A percentile compares a stretch with the other conserved stretches of the same genome.
Conservation (phyloP, 2,113 vertebrate genomes). For the Tachysurus vachellii region DNA sequence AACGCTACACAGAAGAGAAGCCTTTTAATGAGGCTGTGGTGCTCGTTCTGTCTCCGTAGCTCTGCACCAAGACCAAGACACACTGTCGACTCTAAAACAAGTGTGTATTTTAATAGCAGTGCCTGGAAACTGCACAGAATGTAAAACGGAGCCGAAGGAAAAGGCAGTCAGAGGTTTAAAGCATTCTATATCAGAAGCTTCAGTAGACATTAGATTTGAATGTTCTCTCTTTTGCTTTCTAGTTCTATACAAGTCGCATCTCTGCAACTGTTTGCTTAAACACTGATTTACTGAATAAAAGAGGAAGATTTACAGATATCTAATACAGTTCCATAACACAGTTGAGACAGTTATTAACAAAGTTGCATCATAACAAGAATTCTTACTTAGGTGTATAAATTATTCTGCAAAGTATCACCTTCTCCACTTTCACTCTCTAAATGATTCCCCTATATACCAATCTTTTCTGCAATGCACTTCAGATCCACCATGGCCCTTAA, state of each 20-base stretch:
- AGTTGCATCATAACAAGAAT: not conserved
- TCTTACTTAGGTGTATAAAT: not conserved
- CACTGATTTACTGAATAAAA: not conserved
- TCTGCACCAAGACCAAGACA: constrained; percentile 20
- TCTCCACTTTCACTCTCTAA: not conserved
- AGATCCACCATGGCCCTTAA: not conserved
- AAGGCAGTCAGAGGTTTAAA: constrained; percentile 8
- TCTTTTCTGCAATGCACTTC: not conserved
- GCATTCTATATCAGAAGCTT: not conserved
- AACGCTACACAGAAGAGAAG: constrained; percentile 72
- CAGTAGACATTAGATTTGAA: not conserved
- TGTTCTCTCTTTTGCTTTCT: not conserved
- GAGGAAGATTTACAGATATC: not conserved
- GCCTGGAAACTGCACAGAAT: not conserved
- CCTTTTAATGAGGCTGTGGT: constrained; percentile 73
- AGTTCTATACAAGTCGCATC: not conserved
- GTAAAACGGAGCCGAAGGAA: not conserved
- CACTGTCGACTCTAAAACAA: constrained; percentile 32
- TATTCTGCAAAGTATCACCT: not conserved
- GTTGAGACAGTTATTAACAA: not conserved
- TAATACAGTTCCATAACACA: not conserved
- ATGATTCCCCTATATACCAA: not conserved
- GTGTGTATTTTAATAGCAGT: constrained; percentile 22
- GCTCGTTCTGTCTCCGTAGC: constrained; percentile 25
- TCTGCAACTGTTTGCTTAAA: not conserved